Evolutionary conservation across 2,113 vertebrate genomes (phyloP), one percentile per base, ranked within the genome.

Genomic region (Butorides virescens): DNA sequence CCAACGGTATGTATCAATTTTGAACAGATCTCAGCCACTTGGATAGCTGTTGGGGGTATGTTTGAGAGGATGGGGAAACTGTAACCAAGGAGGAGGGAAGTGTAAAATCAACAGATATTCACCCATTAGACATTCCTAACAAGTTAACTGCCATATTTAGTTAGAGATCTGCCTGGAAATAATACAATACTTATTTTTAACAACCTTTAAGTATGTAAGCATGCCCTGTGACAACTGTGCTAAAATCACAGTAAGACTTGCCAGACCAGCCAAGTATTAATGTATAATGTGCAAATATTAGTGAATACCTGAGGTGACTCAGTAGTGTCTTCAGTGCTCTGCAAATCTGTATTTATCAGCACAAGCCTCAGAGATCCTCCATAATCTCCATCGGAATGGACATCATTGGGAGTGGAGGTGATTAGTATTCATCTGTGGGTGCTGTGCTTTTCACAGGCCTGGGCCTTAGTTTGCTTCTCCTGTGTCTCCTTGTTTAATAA

Each of bases 1-100:
- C 68, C 2, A 0, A 19, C 27, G 23, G 26, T 36, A 49, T 2
- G 0, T 37, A n/a, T 3, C 23, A 26, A 4, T 81, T 87, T 80
- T 67, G 47, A 61, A 67, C 13, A 66, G 56, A 70, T 44, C 37
- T 22, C 62, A 84, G 59, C 67, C 37, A 26, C 55, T 61, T 50
- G n/a, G 27, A 14, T 19, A 42, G n/a, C 73, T 82, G 46, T 53
- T 92, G 66, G 16, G 36, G 6, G 18, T 46, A 46, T 46, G 18
- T 46, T 11, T 91, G 68, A 71, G 50, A 88, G 42, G 32, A 75
- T 55, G 29, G n/a, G n/a, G n/a, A 74, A 91, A 37, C 76, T 30
- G 37, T 79, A 67, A 82, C 53, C 75, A 46, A 74, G 34, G 37
- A 42, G 36, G 21, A 85, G 18, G n/a, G 22, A 89, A 92, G 37